Conservation (phyloP, 2,797 vertebrate genomes). For the Synaphobranchus kaupii region DNA sequence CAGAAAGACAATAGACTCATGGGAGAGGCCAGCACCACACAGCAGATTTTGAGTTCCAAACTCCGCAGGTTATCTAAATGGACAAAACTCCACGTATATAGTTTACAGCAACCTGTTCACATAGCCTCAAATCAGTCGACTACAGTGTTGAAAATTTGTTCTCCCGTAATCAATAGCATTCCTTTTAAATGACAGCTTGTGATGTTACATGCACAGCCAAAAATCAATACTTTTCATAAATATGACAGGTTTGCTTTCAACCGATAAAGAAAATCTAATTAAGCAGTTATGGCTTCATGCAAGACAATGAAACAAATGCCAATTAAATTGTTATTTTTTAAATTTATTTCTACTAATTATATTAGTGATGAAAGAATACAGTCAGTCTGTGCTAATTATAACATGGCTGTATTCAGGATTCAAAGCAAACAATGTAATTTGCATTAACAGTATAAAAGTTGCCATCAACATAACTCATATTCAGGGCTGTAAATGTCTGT, state of each 20-base stretch:
- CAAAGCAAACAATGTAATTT: background rate
- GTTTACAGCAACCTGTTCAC: background rate
- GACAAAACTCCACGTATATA: background rate
- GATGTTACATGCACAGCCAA: background rate
- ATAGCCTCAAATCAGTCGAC: background rate
- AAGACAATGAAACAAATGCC: background rate
- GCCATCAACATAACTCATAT: background rate
- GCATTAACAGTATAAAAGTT: background rate
- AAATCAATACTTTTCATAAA: background rate
- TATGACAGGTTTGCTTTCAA: background rate
- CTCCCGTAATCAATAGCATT: background rate
- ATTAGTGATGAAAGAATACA: background rate
- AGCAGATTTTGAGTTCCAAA: too few species aligned
- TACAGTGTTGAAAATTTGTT: background rate
- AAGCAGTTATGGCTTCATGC: background rate
- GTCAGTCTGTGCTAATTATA: background rate
- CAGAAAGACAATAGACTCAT: background rate
- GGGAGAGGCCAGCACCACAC: background rate
- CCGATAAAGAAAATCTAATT: conserved; percentile 6
- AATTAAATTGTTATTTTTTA: background rate
- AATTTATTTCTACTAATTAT: background rate
- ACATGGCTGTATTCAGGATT: background rate
- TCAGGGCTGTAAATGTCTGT: too few species aligned
- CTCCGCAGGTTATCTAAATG: background rate
- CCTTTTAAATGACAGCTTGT: background rate